Evolutionary conservation across 2,797 vertebrate species (phyloP), one percentile per base, ranked within the genome.

Genomic region (Rhinophrynus dorsalis): DNA sequence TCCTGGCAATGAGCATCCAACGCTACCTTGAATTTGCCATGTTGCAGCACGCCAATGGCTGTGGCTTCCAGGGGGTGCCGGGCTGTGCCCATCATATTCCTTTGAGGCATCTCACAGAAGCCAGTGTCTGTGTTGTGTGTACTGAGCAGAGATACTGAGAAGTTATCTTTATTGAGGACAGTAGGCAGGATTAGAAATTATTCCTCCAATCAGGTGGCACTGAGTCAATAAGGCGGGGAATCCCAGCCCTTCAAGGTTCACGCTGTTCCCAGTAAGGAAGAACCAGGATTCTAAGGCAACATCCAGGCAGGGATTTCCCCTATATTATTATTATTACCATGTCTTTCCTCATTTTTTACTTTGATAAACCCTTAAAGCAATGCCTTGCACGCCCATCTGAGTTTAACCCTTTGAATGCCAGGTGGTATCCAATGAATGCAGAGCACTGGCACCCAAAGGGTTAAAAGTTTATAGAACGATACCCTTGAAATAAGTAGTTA

Each of bases 1-100:
- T 38, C 32, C 11, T 12, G 9, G 4, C 13, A 12, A 38, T 12
- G 37, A 5, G 9, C 6, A 44, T 18, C 40, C 40, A 44, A 52
- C 18, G 2, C 15, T 79, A 88, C 86, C 85, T 83, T 85, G 24
- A 76, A 42, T 33, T 74, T 84, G 11, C 54, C 65, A 26, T 79
- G 70, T 1, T 82, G 82, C 60, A 88, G 75, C 40, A 86, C 58
- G 2, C 83, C 85, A 0, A 86, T 68, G 3, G 82, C 81, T 23
- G 68, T 81, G 63, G 79, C 79, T 0, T 76, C 74, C 77, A 85
- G 40, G 0, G 85, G 85, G 50, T 74, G 77, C 30, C 85, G 71
- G 42, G 0, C 0, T 10, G 38, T 58, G 61, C 64, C 78, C 77
- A 76, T 81, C 37, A 0, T 26, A 1, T 2, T 23, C 70, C 27